Conservation (phyloP, 1,140 invertebrate genomes). For the Drosophila carrolli region DNA sequence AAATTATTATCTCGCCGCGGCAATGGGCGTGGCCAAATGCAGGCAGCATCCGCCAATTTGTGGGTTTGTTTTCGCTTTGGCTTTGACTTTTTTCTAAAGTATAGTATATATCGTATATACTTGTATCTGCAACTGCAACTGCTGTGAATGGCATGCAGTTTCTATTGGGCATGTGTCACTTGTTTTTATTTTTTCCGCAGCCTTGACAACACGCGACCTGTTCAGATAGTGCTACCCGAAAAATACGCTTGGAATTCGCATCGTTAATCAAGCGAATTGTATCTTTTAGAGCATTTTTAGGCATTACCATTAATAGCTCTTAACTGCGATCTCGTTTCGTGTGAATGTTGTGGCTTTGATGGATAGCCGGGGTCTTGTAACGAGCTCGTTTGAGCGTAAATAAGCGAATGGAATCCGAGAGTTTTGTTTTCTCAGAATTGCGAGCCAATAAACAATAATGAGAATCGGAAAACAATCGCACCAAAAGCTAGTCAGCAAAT, state of each 20-base stretch:
- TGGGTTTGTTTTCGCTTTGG: conserved; percentile 26
- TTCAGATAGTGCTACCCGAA: conserved; percentile 25
- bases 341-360: conserved; percentile 42
- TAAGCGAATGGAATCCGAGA: conserved; percentile 40
- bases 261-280: conserved; percentile 35
- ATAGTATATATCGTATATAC: not conserved
- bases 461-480: conserved; percentile 26
- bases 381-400: conserved; percentile 26
- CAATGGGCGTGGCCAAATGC: conserved; percentile 43
- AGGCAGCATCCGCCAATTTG: conserved; percentile 71
- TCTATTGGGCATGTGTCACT: conserved; percentile 30
- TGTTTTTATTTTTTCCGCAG: conserved; percentile 11
- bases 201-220: conserved; percentile 47
- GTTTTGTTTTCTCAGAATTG: conserved; percentile 32
- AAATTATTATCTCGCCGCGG: conserved; percentile 66
- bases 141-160: conserved; percentile 35
- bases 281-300: conserved; percentile 28
- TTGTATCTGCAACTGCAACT: conserved; percentile 20
- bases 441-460: conserved; percentile 42
- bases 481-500: conserved; percentile 9
- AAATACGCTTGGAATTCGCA: conserved; percentile 21
- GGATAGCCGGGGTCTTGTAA: conserved; percentile 28
- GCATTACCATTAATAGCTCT: conserved; percentile 38
- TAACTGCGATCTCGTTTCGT: conserved; percentile 43
- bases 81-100: conserved; percentile 11